A percentile compares a stretch with the other conserved stretches of the same genome.
Evolutionary conservation across 2,888 invertebrate species (phyloP).

Genomic region (Clanis bilineata): DNA sequence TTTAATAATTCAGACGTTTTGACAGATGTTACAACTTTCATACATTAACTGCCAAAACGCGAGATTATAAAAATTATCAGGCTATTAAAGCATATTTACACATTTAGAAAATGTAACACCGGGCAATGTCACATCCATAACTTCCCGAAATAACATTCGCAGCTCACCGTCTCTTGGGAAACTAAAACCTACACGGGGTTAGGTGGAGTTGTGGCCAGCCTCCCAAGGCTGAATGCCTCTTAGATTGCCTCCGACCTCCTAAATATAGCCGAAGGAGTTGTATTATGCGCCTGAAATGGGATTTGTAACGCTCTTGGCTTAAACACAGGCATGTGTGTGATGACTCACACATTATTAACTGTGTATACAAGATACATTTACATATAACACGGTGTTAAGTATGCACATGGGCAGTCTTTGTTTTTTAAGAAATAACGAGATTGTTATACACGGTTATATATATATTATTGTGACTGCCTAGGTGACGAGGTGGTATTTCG

Average conservation of each 20-base stretch:
- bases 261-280: conserved; percentile 72
- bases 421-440: no score
- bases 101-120: not conserved
- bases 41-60: no score
- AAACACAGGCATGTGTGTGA: conserved; percentile 15
- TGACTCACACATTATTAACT: conserved; percentile 35
- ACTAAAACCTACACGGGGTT: conserved; percentile 65
- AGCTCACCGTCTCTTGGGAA: conserved; percentile 61
- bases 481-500: no score
- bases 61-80: no score
- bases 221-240: conserved; percentile 71
- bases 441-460: no score
- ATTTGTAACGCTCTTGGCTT: conserved; percentile 43
- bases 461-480: no score
- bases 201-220: conserved; percentile 53
- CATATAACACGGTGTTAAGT: no score
- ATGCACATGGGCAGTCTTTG: no score
- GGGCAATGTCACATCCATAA: conserved; percentile 41
- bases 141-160: conserved; percentile 28
- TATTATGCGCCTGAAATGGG: conserved; percentile 66
- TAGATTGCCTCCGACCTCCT: conserved; percentile 72
- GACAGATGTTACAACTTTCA: no score
- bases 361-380: conserved; percentile 6
- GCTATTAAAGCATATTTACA: no score
- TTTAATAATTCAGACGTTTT: no score